These are phyloP conservation scores for Lophura nycthemera DNA, from an alignment of 2,113 vertebrate species.

Conservation along the genomic window DNA sequence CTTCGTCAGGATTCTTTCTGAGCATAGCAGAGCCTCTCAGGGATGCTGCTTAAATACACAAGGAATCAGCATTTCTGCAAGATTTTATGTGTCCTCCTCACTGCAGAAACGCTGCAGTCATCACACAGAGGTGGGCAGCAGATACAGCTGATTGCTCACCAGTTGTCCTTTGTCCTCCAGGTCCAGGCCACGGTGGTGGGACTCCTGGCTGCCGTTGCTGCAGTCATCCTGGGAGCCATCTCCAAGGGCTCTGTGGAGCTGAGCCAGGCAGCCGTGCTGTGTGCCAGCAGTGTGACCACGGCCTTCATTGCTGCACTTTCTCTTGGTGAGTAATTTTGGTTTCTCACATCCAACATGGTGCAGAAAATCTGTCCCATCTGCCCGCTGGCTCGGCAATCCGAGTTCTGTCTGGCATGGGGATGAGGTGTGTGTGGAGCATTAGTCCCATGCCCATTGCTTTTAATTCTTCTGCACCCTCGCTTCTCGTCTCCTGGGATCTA, in stretches of 20 bases:
- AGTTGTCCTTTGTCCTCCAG: slow-evolving; percentile 72
- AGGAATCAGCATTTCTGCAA: not conserved
- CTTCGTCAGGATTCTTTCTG: not conserved
- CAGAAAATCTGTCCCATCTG: not conserved
- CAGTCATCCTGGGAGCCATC: slow-evolving; percentile 85
- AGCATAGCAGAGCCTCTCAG: not conserved
- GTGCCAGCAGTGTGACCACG: slow-evolving; percentile 91
- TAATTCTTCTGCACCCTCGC: not conserved
- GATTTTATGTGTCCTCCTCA: not conserved
- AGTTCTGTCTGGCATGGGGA: not conserved
- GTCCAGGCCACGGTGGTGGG: slow-evolving; percentile 95
- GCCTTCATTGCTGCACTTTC: slow-evolving; percentile 91
- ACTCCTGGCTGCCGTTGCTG: slow-evolving; percentile 91
- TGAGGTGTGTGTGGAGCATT: not conserved
- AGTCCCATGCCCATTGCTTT: not conserved
- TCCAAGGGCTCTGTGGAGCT: slow-evolving; percentile 86
- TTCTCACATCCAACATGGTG: not conserved
- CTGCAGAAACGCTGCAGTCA: rapidly evolving
- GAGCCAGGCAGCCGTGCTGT: slow-evolving; percentile 86
- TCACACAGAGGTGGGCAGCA: not conserved
- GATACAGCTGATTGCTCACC: not conserved
- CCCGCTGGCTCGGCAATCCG: not conserved
- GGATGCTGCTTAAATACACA: not conserved
- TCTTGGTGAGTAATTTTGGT: slow-evolving; percentile 81
- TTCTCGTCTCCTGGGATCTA: not conserved